phyloP scores from a whole-genome alignment of 1,140 invertebrate species.

The Vollenhovia emeryi region DNA sequence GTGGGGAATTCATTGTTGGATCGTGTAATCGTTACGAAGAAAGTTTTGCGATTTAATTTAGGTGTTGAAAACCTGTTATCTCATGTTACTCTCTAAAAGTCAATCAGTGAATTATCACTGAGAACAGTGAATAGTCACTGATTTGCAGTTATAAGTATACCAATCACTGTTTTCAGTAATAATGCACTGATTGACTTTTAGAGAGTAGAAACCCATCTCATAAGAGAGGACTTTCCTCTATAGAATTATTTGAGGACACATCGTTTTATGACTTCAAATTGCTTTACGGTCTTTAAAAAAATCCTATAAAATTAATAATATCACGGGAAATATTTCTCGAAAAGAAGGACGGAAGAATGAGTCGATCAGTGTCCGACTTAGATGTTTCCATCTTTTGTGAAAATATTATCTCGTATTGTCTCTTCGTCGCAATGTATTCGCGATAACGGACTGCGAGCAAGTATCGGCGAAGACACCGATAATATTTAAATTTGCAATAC shows the following conservation, averaged over 20 bases:
- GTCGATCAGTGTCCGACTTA: background rate
- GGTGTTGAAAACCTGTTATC: too few species aligned
- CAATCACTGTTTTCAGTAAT: too few species aligned
- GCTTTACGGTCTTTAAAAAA: background rate
- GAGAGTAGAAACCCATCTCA: too few species aligned
- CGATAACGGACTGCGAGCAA: background rate
- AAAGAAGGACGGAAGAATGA: background rate
- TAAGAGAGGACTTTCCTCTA: too few species aligned
- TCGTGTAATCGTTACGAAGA: too few species aligned
- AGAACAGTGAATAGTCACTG: too few species aligned
- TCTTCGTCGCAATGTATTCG: background rate
- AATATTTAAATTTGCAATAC: conserved; percentile 1
- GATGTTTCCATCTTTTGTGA: background rate
- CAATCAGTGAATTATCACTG: too few species aligned
- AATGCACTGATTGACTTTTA: too few species aligned
- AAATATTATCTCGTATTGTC: background rate
- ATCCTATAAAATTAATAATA: background rate
- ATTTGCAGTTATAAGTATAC: too few species aligned
- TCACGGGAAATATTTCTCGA: background rate
- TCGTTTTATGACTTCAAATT: background rate
- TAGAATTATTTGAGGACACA: background rate
- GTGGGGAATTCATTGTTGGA: too few species aligned
- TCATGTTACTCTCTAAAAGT: too few species aligned
- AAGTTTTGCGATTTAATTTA: too few species aligned
- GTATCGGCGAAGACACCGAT: background rate